Conservation (phyloP, 2,113 vertebrate genomes). For the Jacana jacana region DNA sequence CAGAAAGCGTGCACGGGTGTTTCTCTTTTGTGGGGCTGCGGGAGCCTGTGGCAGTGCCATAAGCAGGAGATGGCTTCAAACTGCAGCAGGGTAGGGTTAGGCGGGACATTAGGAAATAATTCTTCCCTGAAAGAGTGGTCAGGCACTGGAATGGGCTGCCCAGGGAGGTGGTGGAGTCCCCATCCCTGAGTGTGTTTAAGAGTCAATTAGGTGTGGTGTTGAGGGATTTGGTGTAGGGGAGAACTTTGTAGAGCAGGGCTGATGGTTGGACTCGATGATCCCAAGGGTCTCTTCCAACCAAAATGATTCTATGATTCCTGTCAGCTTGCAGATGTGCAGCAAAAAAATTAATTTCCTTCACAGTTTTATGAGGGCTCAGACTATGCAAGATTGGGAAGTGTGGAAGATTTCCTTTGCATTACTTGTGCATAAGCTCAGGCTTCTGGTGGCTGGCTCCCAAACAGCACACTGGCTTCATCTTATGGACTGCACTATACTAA, state of each 20-base stretch:
- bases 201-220: no score
- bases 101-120: no score
- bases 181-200: no score
- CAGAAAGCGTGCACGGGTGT: neutral
- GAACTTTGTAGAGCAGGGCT: no score
- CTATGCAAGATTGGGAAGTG: neutral
- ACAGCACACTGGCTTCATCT: rapidly evolving
- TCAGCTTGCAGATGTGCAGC: neutral
- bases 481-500: neutral
- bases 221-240: no score
- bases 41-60: neutral
- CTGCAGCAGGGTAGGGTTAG: no score
- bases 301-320: no score
- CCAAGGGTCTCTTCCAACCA: no score
- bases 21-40: neutral
- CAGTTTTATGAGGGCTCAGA: neutral
- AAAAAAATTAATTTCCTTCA: neutral
- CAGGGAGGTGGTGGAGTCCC: no score
- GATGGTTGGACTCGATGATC: no score
- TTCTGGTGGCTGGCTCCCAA: neutral
- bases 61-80: neutral
- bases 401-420: neutral
- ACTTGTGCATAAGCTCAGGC: neutral
- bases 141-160: no score
- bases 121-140: no score